Percentiles rank a stretch among this genome's conserved stretches.
These are phyloP conservation scores for Epirrhoe tristata DNA, from an alignment of 2,888 invertebrate species.

Conservation along the genomic window DNA sequence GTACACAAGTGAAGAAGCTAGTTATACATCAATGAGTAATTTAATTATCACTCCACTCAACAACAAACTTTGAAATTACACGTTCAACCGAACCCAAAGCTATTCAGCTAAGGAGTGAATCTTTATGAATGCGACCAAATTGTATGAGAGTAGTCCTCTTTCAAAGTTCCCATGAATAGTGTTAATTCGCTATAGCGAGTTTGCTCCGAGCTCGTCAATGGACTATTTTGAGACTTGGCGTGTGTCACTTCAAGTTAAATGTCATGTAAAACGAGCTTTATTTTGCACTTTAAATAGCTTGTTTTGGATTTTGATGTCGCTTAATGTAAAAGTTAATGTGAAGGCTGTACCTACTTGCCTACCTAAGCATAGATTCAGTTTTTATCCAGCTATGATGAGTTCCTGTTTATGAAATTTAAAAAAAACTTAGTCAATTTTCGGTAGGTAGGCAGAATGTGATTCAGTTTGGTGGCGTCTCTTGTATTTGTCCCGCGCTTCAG, in stretches of 20 bases:
- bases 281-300: neutral
- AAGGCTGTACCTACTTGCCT: too few relatives aligned
- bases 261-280: constrained; percentile 8
- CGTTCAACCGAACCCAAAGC: constrained; percentile 60
- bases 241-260: constrained; percentile 17
- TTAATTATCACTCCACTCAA: constrained; percentile 15
- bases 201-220: constrained; percentile 82
- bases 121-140: constrained; percentile 85
- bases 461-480: too few relatives aligned
- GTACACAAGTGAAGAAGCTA: neutral
- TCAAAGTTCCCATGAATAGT: constrained; percentile 84
- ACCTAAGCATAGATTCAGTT: too few relatives aligned
- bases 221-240: constrained; percentile 78
- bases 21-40: constrained; percentile 5
- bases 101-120: constrained; percentile 82
- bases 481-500: too few relatives aligned
- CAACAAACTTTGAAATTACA: constrained; percentile 55
- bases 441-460: too few relatives aligned
- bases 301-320: too few relatives aligned
- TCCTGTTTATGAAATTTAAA: too few relatives aligned
- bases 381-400: too few relatives aligned
- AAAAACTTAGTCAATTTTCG: too few relatives aligned
- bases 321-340: too few relatives aligned
- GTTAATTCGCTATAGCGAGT: constrained; percentile 85
- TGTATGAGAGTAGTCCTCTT: constrained; percentile 85